Conservation (phyloP, 2,888 invertebrate species). For the Barypeithes pellucidus region DNA sequence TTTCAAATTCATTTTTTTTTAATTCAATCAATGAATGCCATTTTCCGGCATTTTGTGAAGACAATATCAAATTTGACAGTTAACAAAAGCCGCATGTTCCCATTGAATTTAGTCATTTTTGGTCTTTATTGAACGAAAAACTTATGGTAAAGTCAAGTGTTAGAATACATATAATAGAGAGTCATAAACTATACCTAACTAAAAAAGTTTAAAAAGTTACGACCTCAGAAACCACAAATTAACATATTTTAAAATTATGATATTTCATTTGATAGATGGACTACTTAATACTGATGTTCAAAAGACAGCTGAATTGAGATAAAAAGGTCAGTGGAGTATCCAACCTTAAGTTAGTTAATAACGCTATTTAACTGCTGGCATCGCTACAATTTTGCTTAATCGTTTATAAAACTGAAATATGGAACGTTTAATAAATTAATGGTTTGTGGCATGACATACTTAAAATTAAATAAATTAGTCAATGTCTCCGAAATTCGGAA, state of each 20-base stretch:
- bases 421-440: constrained; percentile 16
- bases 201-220: neutral
- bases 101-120: too few relatives aligned
- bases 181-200: too few relatives aligned
- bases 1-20: too few relatives aligned
- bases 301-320: constrained; percentile 1
- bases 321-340: constrained; percentile 2
- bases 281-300: neutral
- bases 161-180: too few relatives aligned
- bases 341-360: constrained; percentile 18
- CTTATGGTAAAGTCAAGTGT: too few relatives aligned
- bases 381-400: constrained; percentile 15
- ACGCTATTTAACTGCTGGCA: constrained; percentile 15
- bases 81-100: too few relatives aligned
- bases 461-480: constrained; percentile 24
- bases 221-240: neutral
- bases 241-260: neutral
- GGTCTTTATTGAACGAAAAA: too few relatives aligned
- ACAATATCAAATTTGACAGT: too few relatives aligned
- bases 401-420: constrained; percentile 20
- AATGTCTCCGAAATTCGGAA: constrained; percentile 11
- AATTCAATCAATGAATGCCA: too few relatives aligned
- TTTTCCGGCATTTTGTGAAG: too few relatives aligned
- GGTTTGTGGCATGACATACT: constrained; percentile 19
- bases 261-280: neutral